These are phyloP conservation scores for Himantopus leucocephalus DNA, from an alignment of 2,113 vertebrate genomes.

Conservation along the genomic window DNA sequence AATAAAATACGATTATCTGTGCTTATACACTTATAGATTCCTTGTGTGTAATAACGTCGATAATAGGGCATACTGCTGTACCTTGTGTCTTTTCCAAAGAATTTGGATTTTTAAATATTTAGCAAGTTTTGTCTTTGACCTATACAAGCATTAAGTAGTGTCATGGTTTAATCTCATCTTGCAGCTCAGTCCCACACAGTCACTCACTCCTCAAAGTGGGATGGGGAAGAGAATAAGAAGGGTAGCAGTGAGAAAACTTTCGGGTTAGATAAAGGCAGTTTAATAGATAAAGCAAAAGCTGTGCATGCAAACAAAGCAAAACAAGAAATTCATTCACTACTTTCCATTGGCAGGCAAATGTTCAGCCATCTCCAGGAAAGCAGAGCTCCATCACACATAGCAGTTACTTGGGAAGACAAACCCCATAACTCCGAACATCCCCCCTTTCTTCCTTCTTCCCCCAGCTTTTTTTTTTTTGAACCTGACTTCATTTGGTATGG, in stretches of 20 bases:
- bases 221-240: not conserved
- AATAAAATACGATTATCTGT: not conserved
- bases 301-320: not conserved
- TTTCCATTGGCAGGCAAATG: not conserved
- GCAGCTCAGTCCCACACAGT: not conserved
- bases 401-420: not conserved
- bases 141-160: not conserved
- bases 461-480: fast-evolving
- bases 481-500: not conserved
- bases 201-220: not conserved
- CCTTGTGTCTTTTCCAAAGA: not conserved
- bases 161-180: not conserved
- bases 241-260: not conserved
- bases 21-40: not conserved
- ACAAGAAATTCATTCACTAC: not conserved
- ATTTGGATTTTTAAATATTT: not conserved
- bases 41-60: not conserved
- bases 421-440: fast-evolving
- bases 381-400: not conserved
- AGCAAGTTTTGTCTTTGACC: not conserved
- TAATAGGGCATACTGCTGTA: not conserved
- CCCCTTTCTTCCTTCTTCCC: not conserved
- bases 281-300: not conserved
- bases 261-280: not conserved
- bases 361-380: not conserved